Evolutionary conservation across 2,888 invertebrate species (phyloP).

Genomic region (Margaritifera margaritifera): DNA sequence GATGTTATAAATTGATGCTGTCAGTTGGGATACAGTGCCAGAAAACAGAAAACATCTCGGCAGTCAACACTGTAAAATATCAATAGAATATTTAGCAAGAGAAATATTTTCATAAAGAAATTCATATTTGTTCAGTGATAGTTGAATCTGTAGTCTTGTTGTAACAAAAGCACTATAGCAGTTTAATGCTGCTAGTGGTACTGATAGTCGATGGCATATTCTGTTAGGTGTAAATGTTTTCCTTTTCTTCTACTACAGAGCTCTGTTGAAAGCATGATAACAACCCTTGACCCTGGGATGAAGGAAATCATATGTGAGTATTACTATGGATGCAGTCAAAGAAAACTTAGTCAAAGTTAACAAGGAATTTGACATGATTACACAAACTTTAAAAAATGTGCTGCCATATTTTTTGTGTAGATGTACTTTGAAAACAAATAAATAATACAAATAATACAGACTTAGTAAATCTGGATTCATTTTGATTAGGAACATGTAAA

Average conservation of each 20-base stretch:
- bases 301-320: slow-evolving; percentile 87
- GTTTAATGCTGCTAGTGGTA: not conserved
- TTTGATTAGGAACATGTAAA: too few relatives aligned
- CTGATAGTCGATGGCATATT: not conserved
- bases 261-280: slow-evolving; percentile 89
- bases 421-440: slow-evolving; percentile 1
- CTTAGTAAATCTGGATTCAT: too few relatives aligned
- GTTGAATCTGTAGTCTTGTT: not conserved
- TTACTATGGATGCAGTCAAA: not conserved
- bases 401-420: not conserved
- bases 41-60: too few relatives aligned
- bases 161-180: not conserved
- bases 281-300: slow-evolving; percentile 92
- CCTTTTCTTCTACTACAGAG: slow-evolving; percentile 73
- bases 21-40: too few relatives aligned
- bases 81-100: too few relatives aligned
- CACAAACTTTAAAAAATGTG: too few relatives aligned
- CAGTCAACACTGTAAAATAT: too few relatives aligned
- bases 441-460: not conserved
- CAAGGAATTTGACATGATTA: too few relatives aligned
- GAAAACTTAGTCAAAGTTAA: not conserved
- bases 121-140: too few relatives aligned
- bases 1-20: too few relatives aligned
- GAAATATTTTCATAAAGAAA: too few relatives aligned
- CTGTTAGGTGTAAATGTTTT: too few relatives aligned